These are phyloP conservation scores for Torymus tubicola DNA, from an alignment of 2,888 invertebrate species.

Conservation along the genomic window DNA sequence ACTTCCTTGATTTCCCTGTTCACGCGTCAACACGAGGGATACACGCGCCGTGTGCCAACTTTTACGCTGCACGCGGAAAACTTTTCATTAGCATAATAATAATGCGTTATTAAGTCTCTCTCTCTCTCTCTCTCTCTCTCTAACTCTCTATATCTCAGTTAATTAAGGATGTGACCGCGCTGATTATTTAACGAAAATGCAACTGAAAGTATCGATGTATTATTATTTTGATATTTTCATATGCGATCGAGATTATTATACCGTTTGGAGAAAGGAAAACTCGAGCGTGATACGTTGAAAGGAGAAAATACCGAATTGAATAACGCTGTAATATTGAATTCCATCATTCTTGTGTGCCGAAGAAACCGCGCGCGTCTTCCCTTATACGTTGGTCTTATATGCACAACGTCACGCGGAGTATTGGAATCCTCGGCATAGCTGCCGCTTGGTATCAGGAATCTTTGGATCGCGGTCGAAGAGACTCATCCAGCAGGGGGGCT, in stretches of 20 bases:
- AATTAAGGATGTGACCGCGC: conserved; percentile 14
- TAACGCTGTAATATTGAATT: conserved; percentile 72
- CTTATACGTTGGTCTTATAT: conserved; percentile 52
- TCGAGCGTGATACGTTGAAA: conserved; percentile 45
- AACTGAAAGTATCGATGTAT: not conserved
- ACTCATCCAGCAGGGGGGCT: conserved; percentile 7
- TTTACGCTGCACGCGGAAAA: conserved; percentile 15
- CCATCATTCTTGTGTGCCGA: conserved; percentile 62
- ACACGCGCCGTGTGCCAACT: conserved; percentile 34
- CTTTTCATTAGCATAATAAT: conserved; percentile 45
- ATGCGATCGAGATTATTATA: not conserved
- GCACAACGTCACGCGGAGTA: conserved; percentile 60
- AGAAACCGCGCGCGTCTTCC: conserved; percentile 58
- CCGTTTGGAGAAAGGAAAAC: not conserved
- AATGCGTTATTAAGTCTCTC: conserved; percentile 37
- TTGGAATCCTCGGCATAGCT: conserved; percentile 64
- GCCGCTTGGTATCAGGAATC: conserved; percentile 36
- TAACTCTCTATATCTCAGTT: conserved; percentile 10
- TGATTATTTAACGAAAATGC: not conserved
- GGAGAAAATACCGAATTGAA: conserved; percentile 67
- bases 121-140: not conserved
- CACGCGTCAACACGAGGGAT: conserved; percentile 45
- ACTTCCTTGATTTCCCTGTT: conserved; percentile 54
- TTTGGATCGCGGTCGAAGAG: conserved; percentile 40
- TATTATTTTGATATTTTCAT: too few relatives aligned